phyloP scores from a whole-genome alignment of 2,113 vertebrate species.

The Forbesichthys agassizii region DNA sequence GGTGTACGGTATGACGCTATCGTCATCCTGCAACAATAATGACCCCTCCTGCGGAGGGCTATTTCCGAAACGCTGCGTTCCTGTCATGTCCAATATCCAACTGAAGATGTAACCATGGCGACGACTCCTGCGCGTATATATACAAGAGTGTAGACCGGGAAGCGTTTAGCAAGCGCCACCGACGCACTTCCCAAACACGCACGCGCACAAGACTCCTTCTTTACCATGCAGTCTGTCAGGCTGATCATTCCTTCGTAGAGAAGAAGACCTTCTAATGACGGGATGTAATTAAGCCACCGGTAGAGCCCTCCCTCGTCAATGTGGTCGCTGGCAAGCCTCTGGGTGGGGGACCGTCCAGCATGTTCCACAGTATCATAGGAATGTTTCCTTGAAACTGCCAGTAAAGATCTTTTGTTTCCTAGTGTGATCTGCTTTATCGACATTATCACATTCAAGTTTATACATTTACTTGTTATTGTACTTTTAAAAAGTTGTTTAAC shows the following conservation, averaged over 20 bases:
- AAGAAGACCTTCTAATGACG: constrained; percentile 22
- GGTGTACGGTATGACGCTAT: too few species aligned
- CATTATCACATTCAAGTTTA: too few species aligned
- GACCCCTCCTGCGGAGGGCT: too few species aligned
- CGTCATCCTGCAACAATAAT: too few species aligned
- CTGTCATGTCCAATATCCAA: too few species aligned
- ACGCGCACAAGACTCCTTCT: neutral
- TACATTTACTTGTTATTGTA: too few species aligned
- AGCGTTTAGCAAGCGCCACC: neutral
- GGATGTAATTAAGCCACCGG: constrained; percentile 31
- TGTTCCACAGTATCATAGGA: constrained; percentile 12
- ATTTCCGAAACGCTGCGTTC: too few species aligned
- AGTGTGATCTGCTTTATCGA: neutral
- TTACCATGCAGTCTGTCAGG: constrained; percentile 26
- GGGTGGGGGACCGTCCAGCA: constrained; percentile 19
- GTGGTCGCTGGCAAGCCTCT: constrained; percentile 8
- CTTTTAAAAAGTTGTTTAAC: too few species aligned
- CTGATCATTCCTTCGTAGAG: constrained; percentile 23
- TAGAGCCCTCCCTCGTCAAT: constrained; percentile 20
- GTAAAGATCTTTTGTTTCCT: neutral
- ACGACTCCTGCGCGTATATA: too few species aligned
- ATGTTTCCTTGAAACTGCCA: neutral
- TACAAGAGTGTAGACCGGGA: too few species aligned
- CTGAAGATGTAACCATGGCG: too few species aligned
- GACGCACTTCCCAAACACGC: constrained; percentile 15